phyloP scores from a whole-genome alignment of 2,888 invertebrate genomes.

The Branchinecta sandiegonensis region DNA sequence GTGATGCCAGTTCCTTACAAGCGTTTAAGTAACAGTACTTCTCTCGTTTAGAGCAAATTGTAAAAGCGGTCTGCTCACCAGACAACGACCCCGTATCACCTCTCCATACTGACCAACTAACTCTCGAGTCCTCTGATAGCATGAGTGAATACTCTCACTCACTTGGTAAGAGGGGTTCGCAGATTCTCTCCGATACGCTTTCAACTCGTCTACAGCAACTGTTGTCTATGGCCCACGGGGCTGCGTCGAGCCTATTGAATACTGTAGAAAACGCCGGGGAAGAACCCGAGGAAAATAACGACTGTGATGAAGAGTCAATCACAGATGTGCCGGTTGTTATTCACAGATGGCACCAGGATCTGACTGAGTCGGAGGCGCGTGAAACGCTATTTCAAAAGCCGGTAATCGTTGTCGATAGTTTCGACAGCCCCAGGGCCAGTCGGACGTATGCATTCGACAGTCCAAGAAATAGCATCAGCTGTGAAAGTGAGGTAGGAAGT shows the following conservation, averaged over 20 bases:
- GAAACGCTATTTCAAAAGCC: neutral
- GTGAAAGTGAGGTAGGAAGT: neutral
- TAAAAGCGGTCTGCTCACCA: no score
- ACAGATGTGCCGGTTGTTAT: constrained; percentile 10
- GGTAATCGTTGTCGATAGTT: neutral
- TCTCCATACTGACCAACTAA: constrained; percentile 16
- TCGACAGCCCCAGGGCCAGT: neutral
- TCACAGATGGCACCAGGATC: constrained; percentile 5
- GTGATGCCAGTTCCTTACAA: no score
- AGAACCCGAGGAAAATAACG: neutral
- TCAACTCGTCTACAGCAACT: constrained; percentile 8
- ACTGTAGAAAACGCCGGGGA: constrained; percentile 5
- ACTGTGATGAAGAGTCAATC: neutral
- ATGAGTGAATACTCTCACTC: neutral
- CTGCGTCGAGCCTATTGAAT: constrained; percentile 1
- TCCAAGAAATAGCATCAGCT: constrained; percentile 8
- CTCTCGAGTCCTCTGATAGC: neutral
- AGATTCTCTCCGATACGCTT: constrained; percentile 9
- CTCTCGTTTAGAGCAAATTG: no score
- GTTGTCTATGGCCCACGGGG: constrained; percentile 1
- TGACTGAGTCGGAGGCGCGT: neutral
- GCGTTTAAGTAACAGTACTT: no score
- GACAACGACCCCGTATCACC: neutral
- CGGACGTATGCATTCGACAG: neutral
- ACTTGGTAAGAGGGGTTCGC: constrained; percentile 14